Evolutionary conservation across 2,888 invertebrate species (phyloP), one percentile per base, ranked within the genome.

Genomic region (Lasioglossum morio): DNA sequence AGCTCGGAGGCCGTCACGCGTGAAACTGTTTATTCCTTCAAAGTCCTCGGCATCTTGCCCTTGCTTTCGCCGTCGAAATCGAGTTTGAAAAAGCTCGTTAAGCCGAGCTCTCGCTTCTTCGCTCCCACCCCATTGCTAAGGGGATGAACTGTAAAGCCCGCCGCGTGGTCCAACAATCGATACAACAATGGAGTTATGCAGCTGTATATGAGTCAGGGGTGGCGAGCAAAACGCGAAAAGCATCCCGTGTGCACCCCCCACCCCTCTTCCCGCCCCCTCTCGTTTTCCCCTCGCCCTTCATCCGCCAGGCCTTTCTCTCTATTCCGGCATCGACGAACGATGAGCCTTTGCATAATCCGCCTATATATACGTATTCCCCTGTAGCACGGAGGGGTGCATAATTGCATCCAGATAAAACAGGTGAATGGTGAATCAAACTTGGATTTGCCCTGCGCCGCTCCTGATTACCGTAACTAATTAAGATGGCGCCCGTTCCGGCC

Each of bases 371-470:
- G 84, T 88, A 86, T 48, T 53, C 48, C 69, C 90, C 89, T 88
- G 88, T 86, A 88, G 81, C 86, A 84, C 34, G 34, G 88, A 88
- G 90, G 94, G 94, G 94, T 94, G 94, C 93, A 94, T 94, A 94
- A 94, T 94, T 94, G 94, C 93, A 94, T 94, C 92, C 91, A 92
- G 93, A 93, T 93, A 94, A 94, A 94, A 94, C 93, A 93, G 93
- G 93, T 92, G 92, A 93, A 93, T 92, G 92, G 91, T 92, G 92
- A 94, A 94, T 93, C 93, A 92, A 93, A 93, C 92, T 92, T 90
- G 91, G 91, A 92, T 90, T 92, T 90, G 88, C 88, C 89, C 86
- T 89, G 87, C 82, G 87, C 88, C 82, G 75, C 77, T 84, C 82
- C 81, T 85, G 91, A 93, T 92, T 92, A 89, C 88, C 87, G 87